A percentile compares a stretch with the other conserved stretches of the same genome.
phyloP scores from a whole-genome alignment of 1,140 invertebrate genomes.

The Ridgeia piscesae region DNA sequence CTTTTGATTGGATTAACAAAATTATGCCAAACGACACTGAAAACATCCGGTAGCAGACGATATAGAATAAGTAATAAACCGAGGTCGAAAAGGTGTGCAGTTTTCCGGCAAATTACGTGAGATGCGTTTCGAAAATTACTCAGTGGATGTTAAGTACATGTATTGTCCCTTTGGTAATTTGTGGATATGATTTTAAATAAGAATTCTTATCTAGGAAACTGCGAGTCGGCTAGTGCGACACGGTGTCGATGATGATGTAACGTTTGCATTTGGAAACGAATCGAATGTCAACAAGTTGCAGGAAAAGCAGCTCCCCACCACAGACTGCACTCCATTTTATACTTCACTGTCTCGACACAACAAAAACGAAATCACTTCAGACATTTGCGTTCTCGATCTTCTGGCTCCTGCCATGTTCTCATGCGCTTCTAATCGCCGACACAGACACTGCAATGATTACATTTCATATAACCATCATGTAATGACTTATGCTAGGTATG shows the following conservation, averaged over 20 bases:
- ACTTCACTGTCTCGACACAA: too few species aligned
- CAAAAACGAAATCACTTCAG: too few species aligned
- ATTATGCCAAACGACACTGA: not conserved
- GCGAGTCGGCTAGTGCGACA: not conserved
- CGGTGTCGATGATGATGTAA: too few species aligned
- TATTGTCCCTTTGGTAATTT: too few species aligned
- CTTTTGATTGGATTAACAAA: not conserved
- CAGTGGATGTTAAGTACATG: not conserved
- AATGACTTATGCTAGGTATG: too few species aligned
- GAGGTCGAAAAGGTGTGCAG: not conserved
- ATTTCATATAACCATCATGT: too few species aligned
- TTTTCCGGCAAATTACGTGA: not conserved
- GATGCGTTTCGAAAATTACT: not conserved
- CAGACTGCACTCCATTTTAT: too few species aligned
- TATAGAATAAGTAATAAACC: not conserved
- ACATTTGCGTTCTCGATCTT: too few species aligned
- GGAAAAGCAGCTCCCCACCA: not conserved
- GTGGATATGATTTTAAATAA: too few species aligned
- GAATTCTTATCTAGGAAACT: not conserved
- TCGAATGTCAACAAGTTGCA: not conserved
- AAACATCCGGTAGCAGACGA: constrained; percentile 3
- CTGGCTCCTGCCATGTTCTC: too few species aligned
- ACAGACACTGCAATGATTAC: too few species aligned
- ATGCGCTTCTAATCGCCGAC: too few species aligned
- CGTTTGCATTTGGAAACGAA: not conserved